Percentiles rank a stretch among this genome's conserved stretches.
Conservation (phyloP, 2,888 invertebrate genomes). For the Yponomeuta sedellus region DNA sequence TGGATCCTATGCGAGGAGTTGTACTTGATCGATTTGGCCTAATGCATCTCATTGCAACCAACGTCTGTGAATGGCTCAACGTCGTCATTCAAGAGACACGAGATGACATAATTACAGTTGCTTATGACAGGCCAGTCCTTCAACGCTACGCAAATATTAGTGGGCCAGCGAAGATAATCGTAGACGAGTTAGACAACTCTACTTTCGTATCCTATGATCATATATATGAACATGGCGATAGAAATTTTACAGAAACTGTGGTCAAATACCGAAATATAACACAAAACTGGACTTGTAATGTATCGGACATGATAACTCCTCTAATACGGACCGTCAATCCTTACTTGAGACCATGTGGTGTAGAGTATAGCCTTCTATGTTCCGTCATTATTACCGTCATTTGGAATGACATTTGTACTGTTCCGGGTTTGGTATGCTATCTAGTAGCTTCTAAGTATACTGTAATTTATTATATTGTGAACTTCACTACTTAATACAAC, state of each 20-base stretch:
- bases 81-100: slow-evolving; percentile 91
- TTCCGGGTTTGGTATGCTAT: slow-evolving; percentile 61
- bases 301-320: slow-evolving; percentile 76
- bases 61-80: slow-evolving; percentile 94
- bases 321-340: slow-evolving; percentile 81
- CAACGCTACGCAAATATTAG: slow-evolving; percentile 55
- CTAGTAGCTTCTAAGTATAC: slow-evolving; percentile 5
- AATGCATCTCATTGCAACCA: slow-evolving; percentile 96
- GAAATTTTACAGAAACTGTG: not conserved
- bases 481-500: not conserved
- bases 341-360: slow-evolving; percentile 87
- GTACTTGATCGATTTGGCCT: slow-evolving; percentile 85
- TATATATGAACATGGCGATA: not conserved
- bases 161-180: slow-evolving; percentile 38
- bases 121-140: slow-evolving; percentile 48
- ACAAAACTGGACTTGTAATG: slow-evolving; percentile 54
- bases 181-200: slow-evolving; percentile 38
- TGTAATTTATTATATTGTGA: not conserved
- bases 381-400: slow-evolving; percentile 87
- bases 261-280: not conserved
- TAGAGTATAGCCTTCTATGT: slow-evolving; percentile 88
- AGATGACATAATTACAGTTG: slow-evolving; percentile 83
- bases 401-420: slow-evolving; percentile 84
- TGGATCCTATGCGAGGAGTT: slow-evolving; percentile 66
- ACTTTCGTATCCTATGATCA: slow-evolving; percentile 33